Conservation (phyloP, 2,888 invertebrate genomes). For the Stenchaetothrips biformis region DNA sequence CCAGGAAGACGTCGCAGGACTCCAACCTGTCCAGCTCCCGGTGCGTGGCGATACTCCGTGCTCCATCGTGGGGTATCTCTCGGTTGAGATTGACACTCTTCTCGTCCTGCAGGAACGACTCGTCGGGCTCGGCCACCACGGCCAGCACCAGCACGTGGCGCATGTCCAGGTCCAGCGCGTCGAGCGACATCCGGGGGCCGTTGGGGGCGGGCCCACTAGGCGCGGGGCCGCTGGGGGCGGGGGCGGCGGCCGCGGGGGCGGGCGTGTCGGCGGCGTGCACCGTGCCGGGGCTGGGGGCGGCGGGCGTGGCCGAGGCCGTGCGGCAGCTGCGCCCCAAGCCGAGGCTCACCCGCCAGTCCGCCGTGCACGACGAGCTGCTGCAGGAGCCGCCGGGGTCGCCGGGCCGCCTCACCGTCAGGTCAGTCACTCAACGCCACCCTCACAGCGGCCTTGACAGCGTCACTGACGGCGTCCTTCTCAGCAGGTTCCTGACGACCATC, state of each 20-base stretch:
- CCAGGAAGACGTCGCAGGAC: constrained; percentile 88
- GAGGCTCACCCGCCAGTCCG: constrained; percentile 72
- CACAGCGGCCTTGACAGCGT: no score
- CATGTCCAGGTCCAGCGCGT: constrained; percentile 76
- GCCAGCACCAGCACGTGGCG: constrained; percentile 88
- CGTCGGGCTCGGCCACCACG: constrained; percentile 81
- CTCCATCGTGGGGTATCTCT: neutral
- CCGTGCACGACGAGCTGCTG: constrained; percentile 62
- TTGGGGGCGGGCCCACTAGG: neutral
- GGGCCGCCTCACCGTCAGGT: constrained; percentile 50
- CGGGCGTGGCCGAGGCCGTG: constrained; percentile 31
- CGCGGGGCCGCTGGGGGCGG: neutral
- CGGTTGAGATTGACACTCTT: neutral
- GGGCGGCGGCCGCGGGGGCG: neutral
- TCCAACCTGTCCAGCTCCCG: constrained; percentile 81
- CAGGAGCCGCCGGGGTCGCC: constrained; percentile 59
- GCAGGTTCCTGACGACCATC: constrained; percentile 60
- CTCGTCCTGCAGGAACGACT: constrained; percentile 64
- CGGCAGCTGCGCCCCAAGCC: constrained; percentile 55
- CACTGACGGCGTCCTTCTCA: no score
- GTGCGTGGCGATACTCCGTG: neutral
- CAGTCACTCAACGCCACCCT: no score
- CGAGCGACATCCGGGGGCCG: constrained; percentile 51
- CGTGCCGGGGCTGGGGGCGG: constrained; percentile 35
- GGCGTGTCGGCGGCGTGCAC: constrained; percentile 35